Evolutionary conservation across 1,140 invertebrate species (phyloP), one percentile per base, ranked within the genome.

Genomic region (Steinernema feltiae): DNA sequence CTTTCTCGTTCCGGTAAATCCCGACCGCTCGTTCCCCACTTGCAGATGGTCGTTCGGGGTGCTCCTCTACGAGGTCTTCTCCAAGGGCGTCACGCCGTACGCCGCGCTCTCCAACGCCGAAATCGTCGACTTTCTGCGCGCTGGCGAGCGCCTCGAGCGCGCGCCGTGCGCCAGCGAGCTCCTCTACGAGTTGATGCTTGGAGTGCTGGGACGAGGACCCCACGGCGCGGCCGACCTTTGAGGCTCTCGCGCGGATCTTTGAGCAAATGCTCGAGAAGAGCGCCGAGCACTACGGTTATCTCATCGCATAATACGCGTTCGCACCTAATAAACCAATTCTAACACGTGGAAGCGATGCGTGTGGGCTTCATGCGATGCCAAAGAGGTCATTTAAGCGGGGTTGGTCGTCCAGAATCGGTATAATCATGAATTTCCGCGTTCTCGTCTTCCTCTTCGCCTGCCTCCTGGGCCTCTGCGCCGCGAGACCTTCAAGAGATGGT

Each of bases 11-110:
- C 24, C 24, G 24, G 53, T 63, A n/a, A 27, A n/a, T 7, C 3
- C 24, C 53, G 7, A 63, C 53, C 53, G 24, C 24, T 27, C 15
- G 24, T n/a, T 21, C 41, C 41, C 7, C 53, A 3, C 15, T 63
- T 63, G 7, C 53, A 63, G 53, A 27, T 63, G 53, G 53, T 63
- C 53, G 7, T 63, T 63, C 24, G 53, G 53, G 53, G 53, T 63
- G 15, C 53, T 63, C 53, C 7, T 63, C 12, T 63, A 63, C 53
- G 53, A 63, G 24, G 53, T 63, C 53, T 63, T 63, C 53, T 63
- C 53, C 15, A 63, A 63, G 53, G 53, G 53, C 53, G 24, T 63
- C 15, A 63, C 53, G 3, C 53, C 53, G 12, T 63, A 63, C 53
- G 24, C 24, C 12, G 53, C 53, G 12, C 24, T 63, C 7, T 63